These are phyloP conservation scores for Actenoides lindsayi DNA, from an alignment of 2,113 vertebrate species.

Conservation along the genomic window DNA sequence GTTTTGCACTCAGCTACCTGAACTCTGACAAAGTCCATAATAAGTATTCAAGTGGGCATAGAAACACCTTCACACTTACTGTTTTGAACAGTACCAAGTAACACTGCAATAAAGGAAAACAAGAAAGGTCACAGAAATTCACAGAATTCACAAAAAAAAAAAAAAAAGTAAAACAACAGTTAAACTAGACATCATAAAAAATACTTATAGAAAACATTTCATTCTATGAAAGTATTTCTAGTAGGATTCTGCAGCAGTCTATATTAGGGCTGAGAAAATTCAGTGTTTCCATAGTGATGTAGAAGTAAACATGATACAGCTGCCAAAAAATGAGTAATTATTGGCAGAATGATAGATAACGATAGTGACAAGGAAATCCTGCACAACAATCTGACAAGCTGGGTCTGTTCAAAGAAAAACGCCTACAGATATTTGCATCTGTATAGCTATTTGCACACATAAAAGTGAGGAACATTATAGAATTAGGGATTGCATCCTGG, in stretches of 20 bases:
- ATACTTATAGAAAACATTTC: not conserved
- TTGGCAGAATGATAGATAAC: slow-evolving; percentile 38
- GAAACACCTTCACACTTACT: not conserved
- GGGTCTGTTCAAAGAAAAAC: not conserved
- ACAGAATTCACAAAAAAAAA: not conserved
- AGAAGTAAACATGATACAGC: slow-evolving; percentile 41
- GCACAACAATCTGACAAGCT: slow-evolving; percentile 7
- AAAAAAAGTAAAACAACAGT: not conserved
- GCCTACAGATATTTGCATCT: not conserved
- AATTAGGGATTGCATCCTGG: not conserved
- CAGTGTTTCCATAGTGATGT: slow-evolving; percentile 57
- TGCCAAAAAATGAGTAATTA: slow-evolving; percentile 55
- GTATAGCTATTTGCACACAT: not conserved
- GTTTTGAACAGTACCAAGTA: not conserved
- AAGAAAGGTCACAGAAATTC: not conserved
- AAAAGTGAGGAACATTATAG: not conserved
- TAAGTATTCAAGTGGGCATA: not conserved
- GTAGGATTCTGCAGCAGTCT: slow-evolving; percentile 12
- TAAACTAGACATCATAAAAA: not conserved
- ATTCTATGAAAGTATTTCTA: not conserved
- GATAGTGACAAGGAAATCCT: slow-evolving; percentile 35
- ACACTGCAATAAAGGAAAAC: not conserved
- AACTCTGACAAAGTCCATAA: not conserved
- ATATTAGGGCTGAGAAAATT: not conserved
- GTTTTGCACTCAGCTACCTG: not conserved